Percentiles rank a stretch among this genome's conserved stretches.
Evolutionary conservation across 2,113 vertebrate species (phyloP).

Genomic region (Clarias batrachus): DNA sequence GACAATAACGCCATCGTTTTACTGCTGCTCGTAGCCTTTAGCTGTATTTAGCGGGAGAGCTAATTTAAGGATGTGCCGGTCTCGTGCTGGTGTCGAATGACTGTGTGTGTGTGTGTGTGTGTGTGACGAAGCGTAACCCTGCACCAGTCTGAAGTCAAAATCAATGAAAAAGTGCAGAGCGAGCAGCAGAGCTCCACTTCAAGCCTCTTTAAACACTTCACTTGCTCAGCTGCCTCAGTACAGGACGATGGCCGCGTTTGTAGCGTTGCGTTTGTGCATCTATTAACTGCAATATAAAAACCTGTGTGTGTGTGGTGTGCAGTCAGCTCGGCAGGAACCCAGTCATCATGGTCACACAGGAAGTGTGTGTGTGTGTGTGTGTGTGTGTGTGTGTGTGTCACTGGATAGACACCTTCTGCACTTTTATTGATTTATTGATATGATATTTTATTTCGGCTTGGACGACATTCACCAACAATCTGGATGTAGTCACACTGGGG

Average conservation of each 20-base stretch:
- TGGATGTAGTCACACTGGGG: neutral
- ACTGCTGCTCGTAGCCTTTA: neutral
- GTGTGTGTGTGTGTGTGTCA: neutral
- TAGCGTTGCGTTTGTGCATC: too few species aligned
- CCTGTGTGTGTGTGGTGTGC: neutral
- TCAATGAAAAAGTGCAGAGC: neutral
- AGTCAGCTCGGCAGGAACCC: neutral
- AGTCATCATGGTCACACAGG: constrained; percentile 1
- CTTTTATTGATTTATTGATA: neutral
- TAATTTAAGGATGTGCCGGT: constrained; percentile 7
- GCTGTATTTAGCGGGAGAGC: constrained; percentile 6
- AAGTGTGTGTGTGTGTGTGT: neutral
- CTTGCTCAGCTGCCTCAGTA: neutral
- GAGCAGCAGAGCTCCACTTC: too few species aligned
- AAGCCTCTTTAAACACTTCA: too few species aligned
- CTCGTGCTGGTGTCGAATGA: neutral
- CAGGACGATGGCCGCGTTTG: neutral
- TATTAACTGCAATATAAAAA: neutral
- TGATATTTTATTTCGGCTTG: neutral
- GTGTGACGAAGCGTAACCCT: neutral
- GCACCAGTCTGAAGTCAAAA: neutral
- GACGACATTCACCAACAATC: neutral
- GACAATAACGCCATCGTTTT: neutral
- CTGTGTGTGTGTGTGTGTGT: neutral
- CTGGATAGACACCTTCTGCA: constrained; percentile 9